Percentiles rank a stretch among this genome's conserved stretches.
Conservation (phyloP, 2,113 vertebrate species). For the Rhizomys pruinosus region DNA sequence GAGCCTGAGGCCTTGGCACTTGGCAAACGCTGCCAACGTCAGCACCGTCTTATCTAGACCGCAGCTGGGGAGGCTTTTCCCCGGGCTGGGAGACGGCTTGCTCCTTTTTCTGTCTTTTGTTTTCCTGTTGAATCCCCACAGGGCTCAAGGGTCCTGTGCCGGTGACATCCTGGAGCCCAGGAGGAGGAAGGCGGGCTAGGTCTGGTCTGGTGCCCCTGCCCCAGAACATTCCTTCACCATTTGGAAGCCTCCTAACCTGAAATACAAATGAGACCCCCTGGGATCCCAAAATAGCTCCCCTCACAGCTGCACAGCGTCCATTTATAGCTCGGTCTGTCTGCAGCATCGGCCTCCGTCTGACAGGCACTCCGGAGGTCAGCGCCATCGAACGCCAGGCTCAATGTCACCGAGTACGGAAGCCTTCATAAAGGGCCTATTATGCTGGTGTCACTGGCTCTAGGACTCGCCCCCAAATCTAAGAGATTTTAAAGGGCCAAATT, state of each 20-base stretch:
- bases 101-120: neutral
- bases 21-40: slow-evolving; percentile 52
- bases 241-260: slow-evolving; percentile 63
- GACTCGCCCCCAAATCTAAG: slow-evolving; percentile 9
- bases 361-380: slow-evolving; percentile 55
- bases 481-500: slow-evolving; percentile 60
- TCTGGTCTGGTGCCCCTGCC: neutral
- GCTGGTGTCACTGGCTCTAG: slow-evolving; percentile 42
- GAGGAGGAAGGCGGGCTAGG: neutral
- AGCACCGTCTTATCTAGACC: slow-evolving; percentile 48
- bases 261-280: slow-evolving; percentile 72
- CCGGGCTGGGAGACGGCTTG: neutral
- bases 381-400: neutral
- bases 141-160: neutral
- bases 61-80: slow-evolving; percentile 17
- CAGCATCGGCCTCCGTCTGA: slow-evolving; percentile 21
- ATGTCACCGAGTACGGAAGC: slow-evolving; percentile 27
- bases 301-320: slow-evolving; percentile 69
- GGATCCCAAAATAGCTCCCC: slow-evolving; percentile 75
- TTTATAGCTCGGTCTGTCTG: slow-evolving; percentile 63
- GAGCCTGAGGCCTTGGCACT: slow-evolving; percentile 72
- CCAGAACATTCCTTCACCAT: neutral
- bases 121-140: slow-evolving; percentile 24
- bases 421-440: slow-evolving; percentile 66
- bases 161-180: neutral